Conservation (phyloP, 2,797 vertebrate species). For the Dicrostonyx torquatus region DNA sequence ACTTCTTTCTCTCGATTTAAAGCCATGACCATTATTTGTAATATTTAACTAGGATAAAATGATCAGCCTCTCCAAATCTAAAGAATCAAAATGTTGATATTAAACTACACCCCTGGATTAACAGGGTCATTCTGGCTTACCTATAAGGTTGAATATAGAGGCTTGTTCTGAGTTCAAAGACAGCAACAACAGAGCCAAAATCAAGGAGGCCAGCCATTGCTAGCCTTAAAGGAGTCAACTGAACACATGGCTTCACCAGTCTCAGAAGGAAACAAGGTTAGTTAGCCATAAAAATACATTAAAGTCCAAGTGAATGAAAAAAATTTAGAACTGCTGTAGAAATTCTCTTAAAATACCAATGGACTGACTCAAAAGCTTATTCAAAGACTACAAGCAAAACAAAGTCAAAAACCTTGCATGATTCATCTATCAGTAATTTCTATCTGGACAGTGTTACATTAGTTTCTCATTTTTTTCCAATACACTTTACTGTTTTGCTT, state of each 20-base stretch:
- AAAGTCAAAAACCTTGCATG: conserved; percentile 52
- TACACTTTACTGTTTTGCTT: conserved; percentile 55
- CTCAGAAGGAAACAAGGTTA: conserved; percentile 64
- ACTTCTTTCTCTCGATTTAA: neutral
- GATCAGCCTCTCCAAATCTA: neutral
- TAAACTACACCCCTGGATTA: neutral
- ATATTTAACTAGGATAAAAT: conserved; percentile 42
- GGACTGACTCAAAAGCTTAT: conserved; percentile 67
- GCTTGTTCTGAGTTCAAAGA: conserved; percentile 28
- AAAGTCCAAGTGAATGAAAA: conserved; percentile 72
- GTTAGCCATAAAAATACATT: conserved; percentile 67
- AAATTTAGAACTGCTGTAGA: conserved; percentile 63
- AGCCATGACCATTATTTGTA: neutral
- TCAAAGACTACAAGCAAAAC: conserved; percentile 47
- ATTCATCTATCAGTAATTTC: conserved; percentile 70
- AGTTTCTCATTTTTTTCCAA: conserved; percentile 66
- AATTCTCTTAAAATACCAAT: conserved; percentile 65
- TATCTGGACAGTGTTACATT: conserved; percentile 52
- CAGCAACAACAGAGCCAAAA: neutral
- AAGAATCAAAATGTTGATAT: conserved; percentile 37
- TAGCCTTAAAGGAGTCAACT: conserved; percentile 16
- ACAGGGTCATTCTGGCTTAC: conserved; percentile 28
- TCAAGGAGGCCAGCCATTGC: neutral
- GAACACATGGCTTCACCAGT: conserved; percentile 1
- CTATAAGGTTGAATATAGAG: neutral